Evolutionary conservation across 92 coral and sea anemone genomes (phyloP).

Genomic region (Porites rus): DNA sequence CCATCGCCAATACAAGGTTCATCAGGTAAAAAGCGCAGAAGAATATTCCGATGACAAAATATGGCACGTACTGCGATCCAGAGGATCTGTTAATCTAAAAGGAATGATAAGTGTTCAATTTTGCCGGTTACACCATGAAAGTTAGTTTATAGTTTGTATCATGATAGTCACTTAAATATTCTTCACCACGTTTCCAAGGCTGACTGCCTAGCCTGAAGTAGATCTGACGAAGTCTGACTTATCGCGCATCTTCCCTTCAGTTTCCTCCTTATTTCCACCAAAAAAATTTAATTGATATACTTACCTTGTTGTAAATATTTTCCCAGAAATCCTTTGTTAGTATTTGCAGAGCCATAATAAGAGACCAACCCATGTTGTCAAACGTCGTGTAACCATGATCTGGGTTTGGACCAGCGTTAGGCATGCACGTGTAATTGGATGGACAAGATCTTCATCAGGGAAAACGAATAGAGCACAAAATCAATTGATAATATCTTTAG

Average conservation of each 20-base stretch:
- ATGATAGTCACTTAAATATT: too few relatives aligned
- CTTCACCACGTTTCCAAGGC: too few relatives aligned
- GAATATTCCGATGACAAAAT: slow-evolving; percentile 85
- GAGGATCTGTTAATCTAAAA: slow-evolving; percentile 81
- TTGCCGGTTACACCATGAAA: too few relatives aligned
- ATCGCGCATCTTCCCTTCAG: too few relatives aligned
- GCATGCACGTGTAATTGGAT: slow-evolving; percentile 74
- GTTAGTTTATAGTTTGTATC: too few relatives aligned
- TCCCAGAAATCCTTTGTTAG: slow-evolving; percentile 94
- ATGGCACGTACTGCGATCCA: slow-evolving; percentile 81
- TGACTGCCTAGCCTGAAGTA: too few relatives aligned
- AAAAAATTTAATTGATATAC: background rate
- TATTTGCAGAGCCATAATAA: slow-evolving; percentile 87
- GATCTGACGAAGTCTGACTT: too few relatives aligned
- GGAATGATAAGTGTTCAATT: background rate
- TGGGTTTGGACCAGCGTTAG: slow-evolving; percentile 83
- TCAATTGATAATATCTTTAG: background rate
- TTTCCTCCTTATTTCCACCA: background rate
- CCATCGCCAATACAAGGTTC: slow-evolving; percentile 93
- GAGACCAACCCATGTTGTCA: slow-evolving; percentile 90
- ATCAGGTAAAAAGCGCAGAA: slow-evolving; percentile 92
- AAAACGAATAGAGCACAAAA: background rate
- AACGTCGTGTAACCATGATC: slow-evolving; percentile 83
- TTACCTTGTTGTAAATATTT: slow-evolving; percentile 85
- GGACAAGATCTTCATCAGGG: slow-evolving; percentile 69